Evolutionary conservation across 2,113 vertebrate genomes (phyloP).

Genomic region (Fulmarus glacialis): DNA sequence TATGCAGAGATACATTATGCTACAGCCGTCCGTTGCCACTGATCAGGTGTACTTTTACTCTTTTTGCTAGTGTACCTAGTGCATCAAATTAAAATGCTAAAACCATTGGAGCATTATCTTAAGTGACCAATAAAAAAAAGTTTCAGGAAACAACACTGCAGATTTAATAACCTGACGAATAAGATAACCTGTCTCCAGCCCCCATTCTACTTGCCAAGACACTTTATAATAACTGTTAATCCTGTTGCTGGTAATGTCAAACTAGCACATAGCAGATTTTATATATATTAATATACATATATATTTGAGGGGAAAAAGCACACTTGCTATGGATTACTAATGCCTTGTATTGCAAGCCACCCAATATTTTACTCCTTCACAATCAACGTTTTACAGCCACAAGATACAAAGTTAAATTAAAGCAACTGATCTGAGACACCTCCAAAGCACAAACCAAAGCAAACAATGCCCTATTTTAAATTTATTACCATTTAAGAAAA

Average conservation of each 20-base stretch:
- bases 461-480: not conserved
- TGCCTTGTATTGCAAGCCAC: not conserved
- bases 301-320: not conserved
- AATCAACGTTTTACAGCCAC: not conserved
- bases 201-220: not conserved
- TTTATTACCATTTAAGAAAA: not conserved
- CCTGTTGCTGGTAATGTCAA: not conserved
- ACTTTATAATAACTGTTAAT: not conserved
- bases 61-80: not conserved
- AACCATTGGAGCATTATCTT: not conserved
- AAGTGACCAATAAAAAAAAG: not conserved
- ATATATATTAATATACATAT: not conserved
- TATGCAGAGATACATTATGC: not conserved
- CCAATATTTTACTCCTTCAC: not conserved
- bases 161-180: not conserved
- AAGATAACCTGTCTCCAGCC: not conserved
- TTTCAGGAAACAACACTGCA: not conserved
- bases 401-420: not conserved
- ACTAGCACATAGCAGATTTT: not conserved
- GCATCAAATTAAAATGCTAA: not conserved
- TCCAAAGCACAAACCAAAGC: not conserved
- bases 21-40: not conserved
- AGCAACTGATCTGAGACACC: not conserved
- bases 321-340: not conserved
- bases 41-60: not conserved